These are phyloP conservation scores for Rostratula benghalensis DNA, from an alignment of 2,113 vertebrate genomes.

Conservation along the genomic window DNA sequence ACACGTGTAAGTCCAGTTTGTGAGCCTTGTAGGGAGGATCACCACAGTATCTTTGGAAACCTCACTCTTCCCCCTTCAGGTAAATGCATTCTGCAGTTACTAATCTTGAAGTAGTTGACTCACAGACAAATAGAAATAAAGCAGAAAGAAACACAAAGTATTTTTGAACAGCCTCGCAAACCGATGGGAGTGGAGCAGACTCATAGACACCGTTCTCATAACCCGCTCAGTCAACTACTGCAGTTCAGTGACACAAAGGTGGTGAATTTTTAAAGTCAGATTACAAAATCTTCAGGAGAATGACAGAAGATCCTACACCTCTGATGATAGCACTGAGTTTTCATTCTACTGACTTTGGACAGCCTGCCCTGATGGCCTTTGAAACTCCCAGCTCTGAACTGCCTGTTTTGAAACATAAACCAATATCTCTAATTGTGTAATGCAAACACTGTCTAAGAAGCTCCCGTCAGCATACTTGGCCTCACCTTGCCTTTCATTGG, in stretches of 20 bases:
- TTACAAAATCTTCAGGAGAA: background rate
- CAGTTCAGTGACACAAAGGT: background rate
- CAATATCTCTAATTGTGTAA: background rate
- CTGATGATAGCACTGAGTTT: background rate
- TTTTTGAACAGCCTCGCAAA: background rate
- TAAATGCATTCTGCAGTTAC: background rate
- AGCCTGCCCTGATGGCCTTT: background rate
- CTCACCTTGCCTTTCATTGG: background rate
- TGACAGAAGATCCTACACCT: background rate
- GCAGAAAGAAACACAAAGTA: background rate
- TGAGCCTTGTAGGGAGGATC: background rate
- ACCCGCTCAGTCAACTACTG: background rate
- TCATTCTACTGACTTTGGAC: background rate
- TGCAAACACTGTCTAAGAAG: background rate
- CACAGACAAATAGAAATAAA: background rate
- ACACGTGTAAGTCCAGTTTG: fast-evolving
- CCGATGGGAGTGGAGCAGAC: background rate
- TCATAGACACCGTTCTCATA: background rate
- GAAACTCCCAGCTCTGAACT: background rate
- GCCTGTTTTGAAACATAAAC: background rate
- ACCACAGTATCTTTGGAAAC: background rate
- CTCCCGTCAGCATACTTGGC: background rate
- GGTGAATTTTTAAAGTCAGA: background rate
- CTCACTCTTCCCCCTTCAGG: background rate
- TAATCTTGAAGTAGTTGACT: background rate